phyloP scores from a whole-genome alignment of 2,888 invertebrate species.

The Clivina fossor region DNA sequence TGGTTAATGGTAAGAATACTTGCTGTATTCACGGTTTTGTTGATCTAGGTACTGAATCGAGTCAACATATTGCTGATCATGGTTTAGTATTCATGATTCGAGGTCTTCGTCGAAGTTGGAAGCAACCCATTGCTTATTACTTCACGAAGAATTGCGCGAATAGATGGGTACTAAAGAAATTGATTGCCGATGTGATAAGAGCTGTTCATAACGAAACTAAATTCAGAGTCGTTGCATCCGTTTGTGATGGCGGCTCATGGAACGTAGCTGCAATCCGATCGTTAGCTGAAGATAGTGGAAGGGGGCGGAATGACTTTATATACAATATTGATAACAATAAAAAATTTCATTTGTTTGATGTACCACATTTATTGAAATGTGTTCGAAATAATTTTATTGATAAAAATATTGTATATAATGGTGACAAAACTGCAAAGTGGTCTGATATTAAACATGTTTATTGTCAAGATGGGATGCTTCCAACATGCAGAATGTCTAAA shows the following conservation, averaged over 20 bases:
- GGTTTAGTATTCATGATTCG: slow-evolving; percentile 16
- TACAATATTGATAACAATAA: neutral
- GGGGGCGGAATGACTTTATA: neutral
- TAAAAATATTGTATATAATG: neutral
- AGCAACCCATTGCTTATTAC: slow-evolving; percentile 12
- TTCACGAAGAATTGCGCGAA: slow-evolving; percentile 6
- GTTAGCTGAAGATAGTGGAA: neutral
- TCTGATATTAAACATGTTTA: too few relatives aligned
- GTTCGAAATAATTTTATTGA: neutral
- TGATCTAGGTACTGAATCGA: neutral
- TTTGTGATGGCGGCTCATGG: neutral
- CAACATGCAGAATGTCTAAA: too few relatives aligned
- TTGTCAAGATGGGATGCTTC: too few relatives aligned
- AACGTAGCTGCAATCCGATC: neutral
- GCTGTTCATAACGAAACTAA: slow-evolving; percentile 5
- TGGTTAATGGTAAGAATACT: neutral
- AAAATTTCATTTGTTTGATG: neutral
- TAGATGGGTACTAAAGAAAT: neutral
- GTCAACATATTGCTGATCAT: neutral
- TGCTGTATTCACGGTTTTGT: neutral
- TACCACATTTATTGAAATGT: slow-evolving; percentile 1
- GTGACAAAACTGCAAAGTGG: neutral
- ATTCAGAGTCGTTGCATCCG: slow-evolving; percentile 11
- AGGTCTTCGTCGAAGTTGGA: slow-evolving; percentile 10
- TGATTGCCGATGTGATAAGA: neutral